Evolutionary conservation across 2,888 invertebrate genomes (phyloP), one percentile per base, ranked within the genome.

Genomic region (Gortyna flavago): DNA sequence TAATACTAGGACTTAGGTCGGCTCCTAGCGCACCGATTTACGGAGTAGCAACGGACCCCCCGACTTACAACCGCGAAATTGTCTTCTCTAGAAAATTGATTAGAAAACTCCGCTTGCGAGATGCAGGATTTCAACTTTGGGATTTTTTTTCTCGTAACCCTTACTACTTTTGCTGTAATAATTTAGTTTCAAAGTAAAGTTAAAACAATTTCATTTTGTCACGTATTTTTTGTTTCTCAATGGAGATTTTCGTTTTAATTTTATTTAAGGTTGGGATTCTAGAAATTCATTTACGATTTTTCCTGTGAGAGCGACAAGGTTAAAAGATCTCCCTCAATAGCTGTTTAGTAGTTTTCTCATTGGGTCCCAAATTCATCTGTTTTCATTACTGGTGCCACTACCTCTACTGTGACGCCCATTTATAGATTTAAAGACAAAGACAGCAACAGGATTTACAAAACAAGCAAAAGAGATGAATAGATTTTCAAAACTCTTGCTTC

Each of bases 1-100:
- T 32, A 38, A 32, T 48, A 18, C 69, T 61, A 67, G 80, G 64
- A 80, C 13, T 80, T 81, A 62, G 61, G 2, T 48, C 75, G 81
- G 80, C 80, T 67, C 68, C 81, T 38, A 48, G 66, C 44, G 0
- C 1, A 80, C 80, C 80, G 81, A 61, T 57, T 70, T 32, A 1
- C 80, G 59, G 51, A 32, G 81, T 73, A 81, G 79, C 83, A 54
- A 83, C 79, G 83, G 81, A 81, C 81, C 81, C n/a, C 83, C 80
- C 83, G 1, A 69, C 35, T 0, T 9, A 32, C 3, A 25, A 0
- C 0, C 0, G 25, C 0, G 8, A 16, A 48, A 73, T 51, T 29
- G 8, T 21, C 7, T 29, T 0, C 48, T 1, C 0, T 32, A 25
- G 11, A 69, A 69, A 73, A 7, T 8, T 16, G 3, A 0, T 16